Conservation (phyloP, 2,797 vertebrate genomes). For the Chrysolophus pictus region DNA sequence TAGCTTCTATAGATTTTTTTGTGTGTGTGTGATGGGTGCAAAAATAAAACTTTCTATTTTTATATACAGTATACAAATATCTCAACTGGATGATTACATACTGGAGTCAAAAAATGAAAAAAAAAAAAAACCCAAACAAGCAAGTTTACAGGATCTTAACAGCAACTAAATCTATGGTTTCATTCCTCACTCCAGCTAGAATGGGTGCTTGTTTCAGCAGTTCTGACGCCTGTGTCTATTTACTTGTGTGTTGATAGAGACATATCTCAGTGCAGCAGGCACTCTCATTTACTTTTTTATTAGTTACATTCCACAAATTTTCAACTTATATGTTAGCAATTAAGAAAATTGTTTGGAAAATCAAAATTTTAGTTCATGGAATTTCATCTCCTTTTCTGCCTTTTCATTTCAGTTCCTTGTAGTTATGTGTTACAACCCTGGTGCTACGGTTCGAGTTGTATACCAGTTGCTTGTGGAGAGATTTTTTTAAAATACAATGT, state of each 20-base stretch:
- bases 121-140: background rate
- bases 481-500: background rate
- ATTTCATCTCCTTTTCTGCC: background rate
- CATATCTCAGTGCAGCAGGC: background rate
- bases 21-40: background rate
- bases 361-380: rapidly evolving
- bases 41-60: conserved; percentile 2
- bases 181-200: background rate
- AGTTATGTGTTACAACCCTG: background rate
- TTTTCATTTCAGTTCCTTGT: background rate
- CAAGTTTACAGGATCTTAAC: background rate
- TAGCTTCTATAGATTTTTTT: background rate
- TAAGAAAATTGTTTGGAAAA: background rate
- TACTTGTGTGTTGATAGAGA: background rate
- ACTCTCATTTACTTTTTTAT: conserved; percentile 1
- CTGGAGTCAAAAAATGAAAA: background rate
- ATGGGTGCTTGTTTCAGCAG: background rate
- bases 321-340: background rate
- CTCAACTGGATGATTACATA: background rate
- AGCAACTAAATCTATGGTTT: conserved; percentile 7
- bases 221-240: conserved; percentile 1
- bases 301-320: conserved; percentile 25
- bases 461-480: background rate
- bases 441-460: background rate
- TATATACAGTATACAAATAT: background rate